Conservation (phyloP, 2,888 invertebrate genomes). For the Cryptosula pallasiana region DNA sequence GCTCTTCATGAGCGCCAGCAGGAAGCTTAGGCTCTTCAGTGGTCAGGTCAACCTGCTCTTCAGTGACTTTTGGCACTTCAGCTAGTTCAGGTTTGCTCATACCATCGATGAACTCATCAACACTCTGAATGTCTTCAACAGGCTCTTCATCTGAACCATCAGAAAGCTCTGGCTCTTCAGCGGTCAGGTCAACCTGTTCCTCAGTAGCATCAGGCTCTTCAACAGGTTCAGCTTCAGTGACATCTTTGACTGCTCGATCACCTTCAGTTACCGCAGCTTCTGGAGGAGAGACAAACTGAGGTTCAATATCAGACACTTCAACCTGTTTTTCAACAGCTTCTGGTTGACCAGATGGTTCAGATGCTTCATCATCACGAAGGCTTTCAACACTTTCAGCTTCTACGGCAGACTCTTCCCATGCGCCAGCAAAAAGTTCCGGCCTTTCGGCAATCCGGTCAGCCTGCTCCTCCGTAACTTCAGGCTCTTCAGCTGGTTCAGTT, state of each 20-base stretch:
- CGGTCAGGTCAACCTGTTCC: not conserved
- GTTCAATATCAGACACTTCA: not conserved
- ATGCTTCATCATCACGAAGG: not conserved
- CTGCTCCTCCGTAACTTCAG: not conserved
- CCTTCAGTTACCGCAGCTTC: not conserved
- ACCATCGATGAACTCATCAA: not conserved
- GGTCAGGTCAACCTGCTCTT: no score
- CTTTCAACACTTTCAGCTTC: not conserved
- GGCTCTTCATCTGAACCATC: not conserved
- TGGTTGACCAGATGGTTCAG: not conserved
- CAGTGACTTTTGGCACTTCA: not conserved
- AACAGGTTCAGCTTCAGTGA: not conserved
- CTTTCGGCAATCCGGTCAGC: not conserved
- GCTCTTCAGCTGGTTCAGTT: not conserved
- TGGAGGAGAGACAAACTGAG: not conserved
- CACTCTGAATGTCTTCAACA: not conserved
- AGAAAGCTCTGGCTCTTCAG: not conserved
- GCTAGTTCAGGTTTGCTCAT: not conserved
- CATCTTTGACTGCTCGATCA: not conserved
- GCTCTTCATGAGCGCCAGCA: not conserved
- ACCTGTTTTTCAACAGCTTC: not conserved
- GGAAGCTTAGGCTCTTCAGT: not conserved
- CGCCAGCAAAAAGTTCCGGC: not conserved
- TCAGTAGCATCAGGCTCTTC: not conserved
- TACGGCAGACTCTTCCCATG: not conserved